Evolutionary conservation across 1,140 invertebrate species (phyloP), one percentile per base, ranked within the genome.

Genomic region (Ptiloglossa arizonensis): DNA sequence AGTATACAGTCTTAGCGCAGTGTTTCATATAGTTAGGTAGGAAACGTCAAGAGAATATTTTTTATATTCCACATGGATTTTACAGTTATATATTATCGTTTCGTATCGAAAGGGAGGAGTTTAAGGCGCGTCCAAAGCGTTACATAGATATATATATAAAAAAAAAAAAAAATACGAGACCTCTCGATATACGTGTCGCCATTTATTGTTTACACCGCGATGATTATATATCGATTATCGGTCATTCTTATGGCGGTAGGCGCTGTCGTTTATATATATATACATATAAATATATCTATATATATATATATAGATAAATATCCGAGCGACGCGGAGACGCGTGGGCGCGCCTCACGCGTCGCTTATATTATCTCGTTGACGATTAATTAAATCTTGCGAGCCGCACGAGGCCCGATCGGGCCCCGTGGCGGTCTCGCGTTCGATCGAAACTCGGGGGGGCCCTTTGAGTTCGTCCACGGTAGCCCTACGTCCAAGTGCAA

Each of bases 1-100:
- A 82, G 83, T 86, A 86, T 81, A 83, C 77, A 86, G 84, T 86
- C 81, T 83, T 83, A 84, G 82, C 83, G 78, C 83, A 84, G 82
- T 76, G 81, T 84, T 85, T 85, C 82, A 85, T 85, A 85, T 84
- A 84, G 78, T 80, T 86, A 83, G 85, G 82, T 87, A 87, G 83
- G 82, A 70, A 76, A 82, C 81, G 79, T 79, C 86, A 72, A 87
- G 85, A 87, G 85, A 83, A 83, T 83, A 86, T 89, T 89, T 88
- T 89, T 89, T 89, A 89, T 88, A 89, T 86, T 88, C 86, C 86
- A 84, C 83, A 89, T 88, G 79, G 87, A 87, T 87, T 89, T 87
- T 85, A 86, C 85, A 87, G 73, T 88, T 87, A 88, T 88, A 85
- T 85, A 85, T 85, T 85, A 85, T 85, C 79, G 86, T 83, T 86